A percentile compares a stretch with the other conserved stretches of the same genome.
Evolutionary conservation across 1,140 invertebrate species (phyloP).

Genomic region (Charaxes varanes): DNA sequence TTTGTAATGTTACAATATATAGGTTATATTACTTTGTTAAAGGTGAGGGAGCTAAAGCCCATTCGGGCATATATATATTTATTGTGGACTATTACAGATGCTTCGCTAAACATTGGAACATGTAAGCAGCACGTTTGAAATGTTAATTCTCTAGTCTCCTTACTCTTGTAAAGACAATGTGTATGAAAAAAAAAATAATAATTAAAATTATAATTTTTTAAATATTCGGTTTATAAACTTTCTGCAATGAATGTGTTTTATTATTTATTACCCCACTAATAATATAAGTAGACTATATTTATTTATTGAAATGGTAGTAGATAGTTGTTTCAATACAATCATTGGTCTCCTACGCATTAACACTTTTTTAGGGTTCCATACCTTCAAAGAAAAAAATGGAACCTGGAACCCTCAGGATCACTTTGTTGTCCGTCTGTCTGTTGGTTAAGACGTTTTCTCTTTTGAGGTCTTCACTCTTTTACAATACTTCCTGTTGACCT

Average conservation of each 20-base stretch:
- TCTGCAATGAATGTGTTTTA: slow-evolving; percentile 49
- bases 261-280: slow-evolving; percentile 17
- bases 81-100: slow-evolving; percentile 15
- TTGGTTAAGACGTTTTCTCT: too few relatives aligned
- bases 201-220: slow-evolving; percentile 60
- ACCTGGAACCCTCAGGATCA: too few relatives aligned
- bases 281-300: too few relatives aligned
- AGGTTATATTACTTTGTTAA: slow-evolving; percentile 46
- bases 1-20: slow-evolving; percentile 40
- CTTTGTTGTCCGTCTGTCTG: too few relatives aligned
- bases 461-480: too few relatives aligned
- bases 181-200: slow-evolving; percentile 61
- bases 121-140: slow-evolving; percentile 51
- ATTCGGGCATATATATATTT: slow-evolving; percentile 13
- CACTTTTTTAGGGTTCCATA: too few relatives aligned
- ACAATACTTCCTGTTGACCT: too few relatives aligned
- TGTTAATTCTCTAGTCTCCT: slow-evolving; percentile 69
- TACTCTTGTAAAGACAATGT: slow-evolving; percentile 66
- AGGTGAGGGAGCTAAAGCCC: slow-evolving; percentile 40
- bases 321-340: too few relatives aligned
- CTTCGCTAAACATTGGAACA: slow-evolving; percentile 28
- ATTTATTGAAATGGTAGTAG: too few relatives aligned
- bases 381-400: too few relatives aligned
- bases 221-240: slow-evolving; percentile 70
- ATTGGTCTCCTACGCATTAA: too few relatives aligned